These are phyloP conservation scores for Tapirus terrestris DNA, from an alignment of 2,113 vertebrate genomes.

Conservation along the genomic window DNA sequence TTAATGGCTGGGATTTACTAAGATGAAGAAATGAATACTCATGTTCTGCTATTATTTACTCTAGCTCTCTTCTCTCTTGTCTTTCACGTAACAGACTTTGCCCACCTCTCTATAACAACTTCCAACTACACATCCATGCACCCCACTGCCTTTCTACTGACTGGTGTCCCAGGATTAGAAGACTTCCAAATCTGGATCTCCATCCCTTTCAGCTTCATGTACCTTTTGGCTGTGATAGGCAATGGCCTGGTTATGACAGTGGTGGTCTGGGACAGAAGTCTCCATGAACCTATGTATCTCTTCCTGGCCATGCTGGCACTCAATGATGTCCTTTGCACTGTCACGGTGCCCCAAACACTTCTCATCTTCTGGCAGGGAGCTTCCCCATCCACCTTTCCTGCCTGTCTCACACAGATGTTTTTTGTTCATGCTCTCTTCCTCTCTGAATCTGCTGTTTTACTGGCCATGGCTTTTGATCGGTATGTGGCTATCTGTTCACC, in stretches of 20 bases:
- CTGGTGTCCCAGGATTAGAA: conserved; percentile 72
- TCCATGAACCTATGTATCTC: conserved; percentile 73
- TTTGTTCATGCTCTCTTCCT: conserved; percentile 72
- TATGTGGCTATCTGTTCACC: conserved; percentile 73
- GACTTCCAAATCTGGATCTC: conserved; percentile 71
- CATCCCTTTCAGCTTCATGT: conserved; percentile 69
- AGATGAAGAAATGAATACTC: not conserved
- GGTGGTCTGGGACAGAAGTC: conserved; percentile 50
- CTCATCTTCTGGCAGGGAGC: conserved; percentile 63
- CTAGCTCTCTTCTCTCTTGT: not conserved
- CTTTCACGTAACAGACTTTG: not conserved
- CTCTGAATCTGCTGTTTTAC: conserved; percentile 71
- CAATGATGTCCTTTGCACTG: conserved; percentile 66
- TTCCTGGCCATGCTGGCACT: conserved; percentile 69
- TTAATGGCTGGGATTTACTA: not conserved
- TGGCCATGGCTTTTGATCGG: conserved; percentile 78
- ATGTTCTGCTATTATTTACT: not conserved
- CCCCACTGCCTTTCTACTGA: conserved; percentile 52
- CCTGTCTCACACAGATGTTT: conserved; percentile 74
- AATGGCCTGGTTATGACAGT: conserved; percentile 59
- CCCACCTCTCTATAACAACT: not conserved
- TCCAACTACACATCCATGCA: not conserved
- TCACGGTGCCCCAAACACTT: conserved; percentile 68
- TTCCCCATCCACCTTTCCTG: not conserved
- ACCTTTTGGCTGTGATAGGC: conserved; percentile 66